These are phyloP conservation scores for Trachythela sp. DNA, from an alignment of 64 coral and sea anemone species.

Conservation along the genomic window DNA sequence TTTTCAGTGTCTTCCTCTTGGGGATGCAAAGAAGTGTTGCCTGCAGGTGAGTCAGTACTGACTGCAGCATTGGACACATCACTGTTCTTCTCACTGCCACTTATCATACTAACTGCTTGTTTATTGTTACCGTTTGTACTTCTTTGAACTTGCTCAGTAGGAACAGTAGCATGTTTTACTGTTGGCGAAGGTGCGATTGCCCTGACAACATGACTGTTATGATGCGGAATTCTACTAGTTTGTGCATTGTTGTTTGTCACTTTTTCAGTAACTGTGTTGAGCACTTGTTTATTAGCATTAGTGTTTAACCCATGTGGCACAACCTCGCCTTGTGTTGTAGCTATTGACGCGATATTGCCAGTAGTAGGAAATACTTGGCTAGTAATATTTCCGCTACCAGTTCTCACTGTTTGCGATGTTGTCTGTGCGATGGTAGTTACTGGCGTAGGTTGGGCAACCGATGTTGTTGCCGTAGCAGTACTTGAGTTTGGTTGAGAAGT, in stretches of 20 bases:
- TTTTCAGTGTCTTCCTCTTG: no score
- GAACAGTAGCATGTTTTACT: neutral
- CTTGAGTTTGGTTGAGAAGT: neutral
- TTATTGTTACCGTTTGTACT: neutral
- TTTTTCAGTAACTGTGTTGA: neutral
- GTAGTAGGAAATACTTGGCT: neutral
- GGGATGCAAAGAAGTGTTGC: no score
- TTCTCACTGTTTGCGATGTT: neutral
- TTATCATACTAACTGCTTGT: neutral
- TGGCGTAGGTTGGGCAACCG: neutral
- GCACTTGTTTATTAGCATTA: neutral
- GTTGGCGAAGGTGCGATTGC: neutral
- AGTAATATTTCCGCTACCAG: neutral
- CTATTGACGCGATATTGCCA: neutral
- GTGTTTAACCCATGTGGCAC: neutral
- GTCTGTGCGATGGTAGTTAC: neutral
- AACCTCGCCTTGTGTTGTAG: neutral
- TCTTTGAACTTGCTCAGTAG: neutral
- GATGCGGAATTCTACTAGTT: neutral
- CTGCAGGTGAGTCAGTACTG: no score
- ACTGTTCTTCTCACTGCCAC: no score
- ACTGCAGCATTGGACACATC: no score
- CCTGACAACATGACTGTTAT: neutral
- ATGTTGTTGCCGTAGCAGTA: neutral
- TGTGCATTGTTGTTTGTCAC: neutral